Conservation (phyloP, 2,888 invertebrate species). For the Leucophenga montana region DNA sequence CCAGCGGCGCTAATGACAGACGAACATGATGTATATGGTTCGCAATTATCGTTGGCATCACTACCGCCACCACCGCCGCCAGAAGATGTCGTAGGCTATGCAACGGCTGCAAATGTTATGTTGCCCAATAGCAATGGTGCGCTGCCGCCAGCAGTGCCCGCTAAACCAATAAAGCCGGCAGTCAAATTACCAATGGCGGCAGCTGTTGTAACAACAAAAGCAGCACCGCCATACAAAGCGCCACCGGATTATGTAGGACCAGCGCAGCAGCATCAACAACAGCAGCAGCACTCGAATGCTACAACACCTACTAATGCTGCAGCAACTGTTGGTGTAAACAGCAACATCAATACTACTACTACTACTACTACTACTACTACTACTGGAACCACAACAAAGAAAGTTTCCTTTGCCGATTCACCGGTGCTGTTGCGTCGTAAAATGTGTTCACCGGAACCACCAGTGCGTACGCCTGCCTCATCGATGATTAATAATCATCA, state of each 20-base stretch:
- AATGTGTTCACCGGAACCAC: slow-evolving; percentile 73
- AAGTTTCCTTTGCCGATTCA: slow-evolving; percentile 73
- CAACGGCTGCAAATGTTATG: neutral
- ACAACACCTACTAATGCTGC: slow-evolving; percentile 21
- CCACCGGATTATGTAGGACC: slow-evolving; percentile 71
- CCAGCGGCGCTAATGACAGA: slow-evolving; percentile 74
- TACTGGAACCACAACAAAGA: slow-evolving; percentile 58
- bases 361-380: slow-evolving; percentile 37
- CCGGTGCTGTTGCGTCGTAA: slow-evolving; percentile 73
- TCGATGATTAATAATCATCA: slow-evolving; percentile 54
- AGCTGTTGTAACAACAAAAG: slow-evolving; percentile 38
- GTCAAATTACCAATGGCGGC: slow-evolving; percentile 50
- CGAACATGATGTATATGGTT: slow-evolving; percentile 75
- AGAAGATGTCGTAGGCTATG: slow-evolving; percentile 58
- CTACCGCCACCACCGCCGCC: slow-evolving; percentile 82
- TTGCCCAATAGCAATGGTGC: slow-evolving; percentile 58
- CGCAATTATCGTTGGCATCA: slow-evolving; percentile 80
- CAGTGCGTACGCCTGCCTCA: slow-evolving; percentile 58
- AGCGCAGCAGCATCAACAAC: slow-evolving; percentile 4
- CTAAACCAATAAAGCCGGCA: slow-evolving; percentile 67
- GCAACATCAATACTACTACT: slow-evolving; percentile 47
- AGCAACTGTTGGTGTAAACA: slow-evolving; percentile 23
- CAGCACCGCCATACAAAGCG: slow-evolving; percentile 73
- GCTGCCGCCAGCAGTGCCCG: slow-evolving; percentile 64
- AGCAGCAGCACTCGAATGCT: neutral